Base-by-base conservation (phyloP, 2,888 invertebrate species). In the Ommatoiulus sabulosus region DNA sequence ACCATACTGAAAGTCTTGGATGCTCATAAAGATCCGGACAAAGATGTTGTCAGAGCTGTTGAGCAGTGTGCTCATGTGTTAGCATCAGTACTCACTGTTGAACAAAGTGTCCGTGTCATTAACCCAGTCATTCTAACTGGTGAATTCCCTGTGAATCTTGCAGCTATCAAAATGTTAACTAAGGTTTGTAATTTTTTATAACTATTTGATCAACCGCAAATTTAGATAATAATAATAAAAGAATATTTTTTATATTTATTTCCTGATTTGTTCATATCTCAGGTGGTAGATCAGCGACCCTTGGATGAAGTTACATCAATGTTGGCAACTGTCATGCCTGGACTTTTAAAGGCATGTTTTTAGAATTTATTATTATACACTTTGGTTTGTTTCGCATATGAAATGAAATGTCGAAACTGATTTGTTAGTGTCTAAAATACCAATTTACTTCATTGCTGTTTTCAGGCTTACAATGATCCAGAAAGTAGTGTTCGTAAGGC, bases 401-500 rank as follows among this genome's bases (percentile, higher is more conserved):
- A 48, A 52, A 52, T 17, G 52, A 17, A 52, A 52, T 52, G 12
- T 0, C 52, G 4, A 12, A 15, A n/a, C 4, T 84, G 80, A 35
- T 80, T 43, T 84, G 24, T 84, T 0, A 4, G 4, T 12, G 17
- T 85, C 1, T 85, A n/a, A 46, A 52, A 44, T 87, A 87, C 35
- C 84, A 88, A 86, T 87, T 89, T 89, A 89, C 87, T 48, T 88
- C 44, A 44, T 87, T 57, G 43, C 90, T 91, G 89, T 91, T 92
- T 92, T 24, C 93, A 98, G 96, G 95, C 97, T 90, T 97, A 98
- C 89, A 98, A 99, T 92, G 97, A 98, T 92, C 94, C 94, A 89
- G 97, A 98, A 93, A 98, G 97, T 88, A 96, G 97, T 90, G 97
- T 99, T 44, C 95, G 99, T 87, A 99, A 99, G 93, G 97, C 98